Conservation (phyloP, 2,113 vertebrate genomes). For the Oreochromis tanganicae region DNA sequence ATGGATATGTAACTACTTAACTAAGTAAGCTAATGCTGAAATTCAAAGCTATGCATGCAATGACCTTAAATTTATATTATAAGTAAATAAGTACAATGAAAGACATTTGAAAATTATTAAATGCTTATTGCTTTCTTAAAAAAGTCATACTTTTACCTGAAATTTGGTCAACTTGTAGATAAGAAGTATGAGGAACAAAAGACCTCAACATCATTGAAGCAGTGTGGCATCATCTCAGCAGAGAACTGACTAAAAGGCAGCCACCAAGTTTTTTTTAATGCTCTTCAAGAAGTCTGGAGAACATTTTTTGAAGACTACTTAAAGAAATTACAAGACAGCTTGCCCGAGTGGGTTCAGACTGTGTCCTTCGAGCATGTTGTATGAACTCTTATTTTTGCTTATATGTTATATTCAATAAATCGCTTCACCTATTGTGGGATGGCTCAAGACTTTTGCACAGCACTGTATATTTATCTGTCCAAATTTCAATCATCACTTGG, state of each 20-base stretch:
- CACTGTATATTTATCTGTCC: neutral
- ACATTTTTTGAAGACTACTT: neutral
- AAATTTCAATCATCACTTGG: neutral
- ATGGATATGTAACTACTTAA: neutral
- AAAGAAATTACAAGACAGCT: neutral
- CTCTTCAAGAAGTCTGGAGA: neutral
- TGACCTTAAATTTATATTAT: neutral
- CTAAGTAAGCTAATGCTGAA: neutral
- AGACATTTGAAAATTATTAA: neutral
- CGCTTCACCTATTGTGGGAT: neutral
- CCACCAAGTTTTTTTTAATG: neutral
- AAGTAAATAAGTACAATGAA: neutral
- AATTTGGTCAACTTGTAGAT: neutral
- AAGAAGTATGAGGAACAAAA: neutral
- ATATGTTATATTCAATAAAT: neutral
- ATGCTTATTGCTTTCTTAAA: neutral
- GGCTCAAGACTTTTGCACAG: neutral
- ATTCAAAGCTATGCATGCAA: neutral
- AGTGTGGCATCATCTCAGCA: neutral
- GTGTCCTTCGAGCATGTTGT: neutral
- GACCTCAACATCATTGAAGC: neutral
- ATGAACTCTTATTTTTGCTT: neutral
- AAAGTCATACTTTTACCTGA: neutral
- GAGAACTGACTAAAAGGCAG: neutral
- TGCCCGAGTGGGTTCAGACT: neutral